Evolutionary conservation across 2,888 invertebrate species (phyloP).

Genomic region (Homarus gammarus): DNA sequence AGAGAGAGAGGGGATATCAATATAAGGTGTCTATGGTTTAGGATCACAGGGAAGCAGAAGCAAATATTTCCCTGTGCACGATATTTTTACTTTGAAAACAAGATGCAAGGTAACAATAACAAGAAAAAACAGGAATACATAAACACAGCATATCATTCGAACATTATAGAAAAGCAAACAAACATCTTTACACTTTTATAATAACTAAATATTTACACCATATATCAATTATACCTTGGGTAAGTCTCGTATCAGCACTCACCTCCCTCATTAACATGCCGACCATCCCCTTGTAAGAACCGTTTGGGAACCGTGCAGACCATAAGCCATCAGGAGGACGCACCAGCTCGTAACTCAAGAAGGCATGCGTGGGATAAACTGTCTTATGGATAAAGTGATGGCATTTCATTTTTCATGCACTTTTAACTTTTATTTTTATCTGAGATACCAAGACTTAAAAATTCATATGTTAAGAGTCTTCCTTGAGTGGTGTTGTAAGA

Average conservation of each 20-base stretch:
- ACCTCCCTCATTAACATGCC: conserved; percentile 37
- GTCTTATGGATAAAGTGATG: neutral
- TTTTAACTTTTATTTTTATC: neutral
- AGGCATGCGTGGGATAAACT: neutral
- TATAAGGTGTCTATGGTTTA: too few species aligned
- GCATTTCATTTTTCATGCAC: neutral
- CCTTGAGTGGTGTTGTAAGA: too few species aligned
- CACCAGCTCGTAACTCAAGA: conserved; percentile 19
- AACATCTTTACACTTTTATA: too few species aligned
- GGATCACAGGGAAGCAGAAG: too few species aligned
- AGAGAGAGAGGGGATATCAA: neutral
- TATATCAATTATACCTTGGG: too few species aligned
- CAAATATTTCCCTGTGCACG: too few species aligned
- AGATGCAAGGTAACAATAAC: neutral
- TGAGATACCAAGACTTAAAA: too few species aligned
- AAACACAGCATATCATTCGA: neutral
- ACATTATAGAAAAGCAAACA: too few species aligned
- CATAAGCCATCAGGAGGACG: conserved; percentile 31
- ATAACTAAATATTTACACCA: too few species aligned
- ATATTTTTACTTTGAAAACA: too few species aligned
- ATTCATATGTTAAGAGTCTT: too few species aligned
- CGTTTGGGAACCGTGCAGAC: neutral
- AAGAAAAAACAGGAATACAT: neutral
- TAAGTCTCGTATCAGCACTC: too few species aligned
- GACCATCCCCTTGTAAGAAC: conserved; percentile 29